Conservation (phyloP, 1,140 invertebrate species). For the Adoxophyes honmai region DNA sequence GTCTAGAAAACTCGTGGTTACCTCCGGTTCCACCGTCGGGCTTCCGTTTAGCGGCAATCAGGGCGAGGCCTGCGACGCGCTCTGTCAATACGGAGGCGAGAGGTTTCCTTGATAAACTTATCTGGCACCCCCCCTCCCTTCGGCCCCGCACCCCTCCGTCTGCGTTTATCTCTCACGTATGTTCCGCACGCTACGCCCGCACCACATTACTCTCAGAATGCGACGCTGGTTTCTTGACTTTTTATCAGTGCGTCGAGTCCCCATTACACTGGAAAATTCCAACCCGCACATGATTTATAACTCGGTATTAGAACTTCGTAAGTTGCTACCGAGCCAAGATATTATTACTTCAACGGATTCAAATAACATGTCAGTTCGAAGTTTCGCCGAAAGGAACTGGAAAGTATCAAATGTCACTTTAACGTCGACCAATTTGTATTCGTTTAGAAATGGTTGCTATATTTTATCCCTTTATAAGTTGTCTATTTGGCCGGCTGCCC, state of each 20-base stretch:
- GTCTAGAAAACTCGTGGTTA: conserved; percentile 42
- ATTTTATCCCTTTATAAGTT: conserved; percentile 59
- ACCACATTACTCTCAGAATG: conserved; percentile 41
- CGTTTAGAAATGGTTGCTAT: conserved; percentile 42
- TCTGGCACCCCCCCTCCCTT: conserved; percentile 42
- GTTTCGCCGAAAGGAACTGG: not conserved
- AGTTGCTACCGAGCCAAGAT: conserved; percentile 21
- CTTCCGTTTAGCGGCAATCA: conserved; percentile 71
- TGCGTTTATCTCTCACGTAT: conserved; percentile 64
- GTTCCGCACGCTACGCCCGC: conserved; percentile 42
- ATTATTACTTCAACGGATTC: too few relatives aligned
- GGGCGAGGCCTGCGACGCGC: conserved; percentile 55
- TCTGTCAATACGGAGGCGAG: conserved; percentile 71
- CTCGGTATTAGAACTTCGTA: conserved; percentile 17
- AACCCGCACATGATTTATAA: not conserved
- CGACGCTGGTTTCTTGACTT: conserved; percentile 37
- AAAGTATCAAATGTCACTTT: conserved; percentile 24
- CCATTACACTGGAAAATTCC: not conserved
- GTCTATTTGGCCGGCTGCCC: conserved; percentile 66
- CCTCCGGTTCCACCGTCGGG: conserved; percentile 52
- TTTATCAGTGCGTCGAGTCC: conserved; percentile 28
- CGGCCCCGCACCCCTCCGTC: conserved; percentile 40
- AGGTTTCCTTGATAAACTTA: conserved; percentile 74
- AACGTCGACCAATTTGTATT: conserved; percentile 37
- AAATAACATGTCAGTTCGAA: too few relatives aligned